A percentile compares a stretch with the other conserved stretches of the same genome.
Conservation (phyloP, 2,113 vertebrate genomes). For the Australoheros scitulus region DNA sequence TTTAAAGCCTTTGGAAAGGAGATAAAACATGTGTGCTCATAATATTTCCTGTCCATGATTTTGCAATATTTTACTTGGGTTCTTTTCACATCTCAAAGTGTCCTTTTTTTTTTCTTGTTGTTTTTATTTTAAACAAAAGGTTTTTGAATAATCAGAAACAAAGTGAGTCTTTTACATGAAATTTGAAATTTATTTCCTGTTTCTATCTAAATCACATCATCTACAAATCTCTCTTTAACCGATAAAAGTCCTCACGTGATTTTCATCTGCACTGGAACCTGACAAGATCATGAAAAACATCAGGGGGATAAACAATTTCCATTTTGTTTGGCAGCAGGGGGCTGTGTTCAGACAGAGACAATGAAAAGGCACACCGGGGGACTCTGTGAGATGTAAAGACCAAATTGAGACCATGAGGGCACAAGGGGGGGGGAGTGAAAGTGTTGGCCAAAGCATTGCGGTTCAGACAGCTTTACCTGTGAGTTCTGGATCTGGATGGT, state of each 20-base stretch:
- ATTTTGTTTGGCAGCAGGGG: constrained; percentile 52
- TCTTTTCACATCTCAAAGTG: background rate
- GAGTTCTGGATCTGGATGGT: constrained; percentile 96
- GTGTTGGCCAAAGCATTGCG: background rate
- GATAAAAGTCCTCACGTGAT: background rate
- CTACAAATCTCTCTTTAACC: background rate
- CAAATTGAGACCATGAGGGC: constrained; percentile 27
- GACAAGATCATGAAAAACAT: constrained; percentile 32
- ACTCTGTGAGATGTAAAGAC: constrained; percentile 43
- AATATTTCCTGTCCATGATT: constrained; percentile 11
- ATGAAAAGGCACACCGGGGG: constrained; percentile 23
- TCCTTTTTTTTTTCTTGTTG: background rate
- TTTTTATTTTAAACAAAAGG: background rate
- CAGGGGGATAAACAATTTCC: constrained; percentile 50
- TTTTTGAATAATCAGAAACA: background rate
- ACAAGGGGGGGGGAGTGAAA: background rate
- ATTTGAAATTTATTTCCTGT: background rate
- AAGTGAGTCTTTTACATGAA: background rate
- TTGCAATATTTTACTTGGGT: background rate
- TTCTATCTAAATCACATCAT: background rate
- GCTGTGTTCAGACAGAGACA: constrained; percentile 50
- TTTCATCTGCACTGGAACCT: constrained; percentile 3
- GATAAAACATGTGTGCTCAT: background rate
- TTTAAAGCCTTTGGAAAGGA: constrained; percentile 5
- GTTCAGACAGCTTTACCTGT: constrained; percentile 84